Evolutionary conservation across 1,140 invertebrate genomes (phyloP).

Genomic region (Caenorhabditis brenneri): DNA sequence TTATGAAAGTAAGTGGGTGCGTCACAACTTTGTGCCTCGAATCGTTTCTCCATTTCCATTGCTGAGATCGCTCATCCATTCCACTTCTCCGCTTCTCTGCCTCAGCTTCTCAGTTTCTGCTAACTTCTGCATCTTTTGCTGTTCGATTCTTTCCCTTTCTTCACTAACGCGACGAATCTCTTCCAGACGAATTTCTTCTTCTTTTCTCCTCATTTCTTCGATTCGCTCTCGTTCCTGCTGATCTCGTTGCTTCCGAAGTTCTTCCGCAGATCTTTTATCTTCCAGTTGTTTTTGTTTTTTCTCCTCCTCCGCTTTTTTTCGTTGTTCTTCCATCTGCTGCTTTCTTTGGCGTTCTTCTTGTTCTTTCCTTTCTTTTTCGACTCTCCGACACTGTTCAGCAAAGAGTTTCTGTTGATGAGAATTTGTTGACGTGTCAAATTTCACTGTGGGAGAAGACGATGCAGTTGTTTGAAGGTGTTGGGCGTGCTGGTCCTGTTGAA

Average conservation of each 20-base stretch:
- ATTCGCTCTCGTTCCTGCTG: slow-evolving; percentile 8
- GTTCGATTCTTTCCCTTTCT: slow-evolving; percentile 20
- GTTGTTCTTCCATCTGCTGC: slow-evolving; percentile 6
- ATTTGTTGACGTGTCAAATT: not conserved
- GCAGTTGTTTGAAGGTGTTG: slow-evolving; percentile 12
- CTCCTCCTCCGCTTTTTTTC: slow-evolving; percentile 38
- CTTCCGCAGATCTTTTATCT: slow-evolving; percentile 42
- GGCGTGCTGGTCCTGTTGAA: too few relatives aligned
- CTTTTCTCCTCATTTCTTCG: not conserved
- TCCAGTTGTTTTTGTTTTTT: slow-evolving; percentile 17
- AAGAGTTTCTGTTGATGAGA: slow-evolving; percentile 16
- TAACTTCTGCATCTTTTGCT: not conserved
- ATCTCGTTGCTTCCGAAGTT: slow-evolving; percentile 3
- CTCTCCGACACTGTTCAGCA: slow-evolving; percentile 41
- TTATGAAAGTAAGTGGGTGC: slow-evolving; percentile 42
- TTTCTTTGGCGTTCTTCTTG: slow-evolving; percentile 42
- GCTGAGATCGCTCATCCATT: not conserved
- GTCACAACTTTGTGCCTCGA: not conserved
- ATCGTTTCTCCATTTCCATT: not conserved
- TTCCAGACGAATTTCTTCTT: slow-evolving; percentile 44
- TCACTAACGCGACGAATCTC: not conserved
- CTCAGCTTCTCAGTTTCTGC: not conserved
- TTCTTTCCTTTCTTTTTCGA: slow-evolving; percentile 44
- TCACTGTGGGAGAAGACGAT: too few relatives aligned
- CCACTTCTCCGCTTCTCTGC: not conserved